Base-by-base conservation (phyloP, 2,113 vertebrate species). In the Craseonycteris thonglongyai region DNA sequence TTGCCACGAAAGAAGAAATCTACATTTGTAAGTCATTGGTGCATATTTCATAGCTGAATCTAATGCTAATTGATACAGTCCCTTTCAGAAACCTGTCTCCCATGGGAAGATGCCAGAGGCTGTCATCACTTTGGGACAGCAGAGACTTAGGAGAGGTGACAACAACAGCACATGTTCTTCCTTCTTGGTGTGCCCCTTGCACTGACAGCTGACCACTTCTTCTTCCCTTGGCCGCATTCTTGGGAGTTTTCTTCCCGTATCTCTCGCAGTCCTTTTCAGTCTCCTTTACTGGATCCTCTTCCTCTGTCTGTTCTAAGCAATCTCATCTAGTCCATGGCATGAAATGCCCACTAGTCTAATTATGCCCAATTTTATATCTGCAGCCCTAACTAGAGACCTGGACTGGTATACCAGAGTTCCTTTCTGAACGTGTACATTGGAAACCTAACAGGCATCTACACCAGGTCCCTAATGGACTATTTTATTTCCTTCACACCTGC, bases 201-300 rank as follows among this genome's bases (percentile, higher is more conserved):
- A 0, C 1, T 16, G 33, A 15, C 47, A 18, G 33, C 0, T n/a
- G 30, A 13, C 21, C 0, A 9, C 3, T 22, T 47, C 24, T 24
- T 49, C 15, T 47, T 49, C 28, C 7, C 40, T 6, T 33, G 65
- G 24, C 65, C 47, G 22, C 6, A 1, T 5, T 74, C 45, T 35
- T 21, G 3, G 3, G n/a, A 42, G 24, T 72, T 79, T 79, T 28
- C 54, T 80, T 56, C 74, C 85, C 8, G 2, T 9, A 3, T 35
- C 47, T 38, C 45, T 14, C 16, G 26, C 1, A 19, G 40, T 5
- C 38, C 22, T 56, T 56, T 33, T 33, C 26, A 40, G 56, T 42
- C 30, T 38, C 35, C 38, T 61, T 33, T 16, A 74, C 14, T 22
- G 56, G 45, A 40, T 45, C 45, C 38, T 65, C 42, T 16, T 72